phyloP scores from a whole-genome alignment of 2,797 vertebrate species.

The Tauraco hartlaubi region DNA sequence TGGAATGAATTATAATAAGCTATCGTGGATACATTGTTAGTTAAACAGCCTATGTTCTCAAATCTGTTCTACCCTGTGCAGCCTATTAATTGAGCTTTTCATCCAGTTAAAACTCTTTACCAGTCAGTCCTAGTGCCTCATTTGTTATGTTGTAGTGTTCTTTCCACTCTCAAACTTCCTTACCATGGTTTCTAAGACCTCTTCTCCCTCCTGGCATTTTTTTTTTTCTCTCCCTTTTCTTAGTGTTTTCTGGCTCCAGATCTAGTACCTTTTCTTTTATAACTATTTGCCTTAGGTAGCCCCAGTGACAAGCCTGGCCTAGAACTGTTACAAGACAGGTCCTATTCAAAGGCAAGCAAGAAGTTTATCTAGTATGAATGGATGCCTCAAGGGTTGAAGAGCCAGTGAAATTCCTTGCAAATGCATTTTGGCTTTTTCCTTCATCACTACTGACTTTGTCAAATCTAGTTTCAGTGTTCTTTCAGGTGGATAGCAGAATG shows the following conservation, averaged over 20 bases:
- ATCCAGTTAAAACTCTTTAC: neutral
- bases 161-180: neutral
- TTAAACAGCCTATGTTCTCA: neutral
- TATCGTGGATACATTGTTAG: neutral
- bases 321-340: neutral
- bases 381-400: neutral
- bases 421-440: neutral
- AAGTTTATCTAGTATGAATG: neutral
- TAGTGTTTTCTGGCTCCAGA: neutral
- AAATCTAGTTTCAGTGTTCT: neutral
- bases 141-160: neutral
- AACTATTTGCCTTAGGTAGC: neutral
- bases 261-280: neutral
- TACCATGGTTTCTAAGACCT: neutral
- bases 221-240: neutral
- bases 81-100: accelerated
- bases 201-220: neutral
- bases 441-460: neutral
- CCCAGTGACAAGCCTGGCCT: neutral
- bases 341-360: neutral
- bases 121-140: neutral
- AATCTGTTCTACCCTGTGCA: neutral
- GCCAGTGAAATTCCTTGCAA: neutral
- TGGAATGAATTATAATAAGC: neutral
- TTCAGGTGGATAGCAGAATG: neutral